Evolutionary conservation across 2,113 vertebrate species (phyloP).

Genomic region (Fulica atra): DNA sequence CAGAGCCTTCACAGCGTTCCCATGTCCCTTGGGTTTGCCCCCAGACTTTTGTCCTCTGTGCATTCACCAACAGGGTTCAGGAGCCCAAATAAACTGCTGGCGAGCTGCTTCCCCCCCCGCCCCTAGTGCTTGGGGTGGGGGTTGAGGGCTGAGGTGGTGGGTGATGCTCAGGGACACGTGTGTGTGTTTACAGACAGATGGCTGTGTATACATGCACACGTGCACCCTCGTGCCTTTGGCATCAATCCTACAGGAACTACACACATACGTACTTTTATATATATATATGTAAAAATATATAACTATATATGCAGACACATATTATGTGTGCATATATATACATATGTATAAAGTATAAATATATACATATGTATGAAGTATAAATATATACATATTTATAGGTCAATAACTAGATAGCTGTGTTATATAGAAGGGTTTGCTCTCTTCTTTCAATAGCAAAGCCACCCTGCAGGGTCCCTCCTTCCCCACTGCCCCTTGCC

Average conservation of each 20-base stretch:
- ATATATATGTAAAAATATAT: not conserved
- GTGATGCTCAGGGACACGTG: not conserved
- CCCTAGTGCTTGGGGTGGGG: rapidly evolving
- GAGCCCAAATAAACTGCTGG: not conserved
- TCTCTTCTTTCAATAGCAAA: not conserved
- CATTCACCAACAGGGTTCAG: rapidly evolving
- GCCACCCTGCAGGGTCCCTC: not conserved
- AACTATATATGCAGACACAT: not conserved
- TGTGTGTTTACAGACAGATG: not conserved
- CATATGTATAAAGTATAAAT: not conserved
- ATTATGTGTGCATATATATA: not conserved
- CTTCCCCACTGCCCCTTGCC: not conserved
- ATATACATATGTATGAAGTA: not conserved
- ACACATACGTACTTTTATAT: too few relatives aligned
- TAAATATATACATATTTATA: not conserved
- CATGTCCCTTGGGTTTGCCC: not conserved
- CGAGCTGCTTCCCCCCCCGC: not conserved
- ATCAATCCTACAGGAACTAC: not conserved
- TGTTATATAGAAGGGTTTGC: not conserved
- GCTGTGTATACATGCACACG: not conserved
- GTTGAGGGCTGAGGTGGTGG: not conserved
- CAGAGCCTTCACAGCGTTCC: not conserved
- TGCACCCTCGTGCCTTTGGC: not conserved
- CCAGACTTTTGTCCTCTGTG: rapidly evolving
- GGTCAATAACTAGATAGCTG: not conserved